Percentiles rank a stretch among this genome's conserved stretches.
Evolutionary conservation across 2,888 invertebrate genomes (phyloP).

Genomic region (Luperina testacea): DNA sequence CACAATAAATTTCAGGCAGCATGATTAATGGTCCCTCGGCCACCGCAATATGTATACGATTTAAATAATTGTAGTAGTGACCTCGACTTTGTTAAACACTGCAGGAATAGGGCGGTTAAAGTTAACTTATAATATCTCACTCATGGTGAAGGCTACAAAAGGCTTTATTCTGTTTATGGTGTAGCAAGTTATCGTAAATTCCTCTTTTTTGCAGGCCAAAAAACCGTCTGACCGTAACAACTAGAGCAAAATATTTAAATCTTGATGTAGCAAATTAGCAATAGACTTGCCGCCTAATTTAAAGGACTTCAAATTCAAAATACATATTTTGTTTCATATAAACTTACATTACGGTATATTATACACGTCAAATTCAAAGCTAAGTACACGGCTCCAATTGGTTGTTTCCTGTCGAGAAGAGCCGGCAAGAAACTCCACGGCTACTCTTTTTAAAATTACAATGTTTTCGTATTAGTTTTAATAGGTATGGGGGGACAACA

Average conservation of each 20-base stretch:
- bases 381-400: background rate
- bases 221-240: background rate
- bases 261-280: background rate
- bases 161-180: background rate
- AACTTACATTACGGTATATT: background rate
- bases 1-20: constrained; percentile 23
- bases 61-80: constrained; percentile 50
- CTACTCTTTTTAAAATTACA: background rate
- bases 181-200: background rate
- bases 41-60: constrained; percentile 49
- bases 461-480: background rate
- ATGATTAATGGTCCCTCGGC: constrained; percentile 54
- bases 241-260: background rate
- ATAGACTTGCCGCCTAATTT: background rate
- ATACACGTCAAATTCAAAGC: background rate
- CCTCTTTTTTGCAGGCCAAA: background rate
- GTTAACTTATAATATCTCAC: constrained; percentile 28
- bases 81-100: constrained; percentile 39
- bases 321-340: background rate
- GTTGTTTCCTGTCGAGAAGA: background rate
- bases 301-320: background rate
- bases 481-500: background rate
- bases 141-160: constrained; percentile 23
- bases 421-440: background rate
- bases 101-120: constrained; percentile 9